These are phyloP conservation scores for Trissolcus basalis DNA, from an alignment of 1,140 invertebrate genomes.

Conservation along the genomic window DNA sequence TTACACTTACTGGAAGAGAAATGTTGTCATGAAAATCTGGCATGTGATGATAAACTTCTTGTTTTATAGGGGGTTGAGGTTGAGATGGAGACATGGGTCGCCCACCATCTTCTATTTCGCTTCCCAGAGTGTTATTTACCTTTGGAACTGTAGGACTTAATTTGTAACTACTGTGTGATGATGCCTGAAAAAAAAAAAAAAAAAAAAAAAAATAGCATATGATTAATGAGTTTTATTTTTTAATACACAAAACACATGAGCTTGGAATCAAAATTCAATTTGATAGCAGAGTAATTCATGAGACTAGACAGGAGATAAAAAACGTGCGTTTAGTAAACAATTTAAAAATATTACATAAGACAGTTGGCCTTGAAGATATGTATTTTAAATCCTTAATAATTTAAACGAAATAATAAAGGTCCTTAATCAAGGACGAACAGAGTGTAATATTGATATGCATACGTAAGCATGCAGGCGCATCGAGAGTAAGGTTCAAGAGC, in stretches of 20 bases:
- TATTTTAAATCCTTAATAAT: too few species aligned
- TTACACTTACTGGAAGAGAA: slow-evolving; percentile 73
- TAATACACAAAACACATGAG: background rate
- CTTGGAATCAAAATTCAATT: too few species aligned
- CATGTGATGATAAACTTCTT: slow-evolving; percentile 78
- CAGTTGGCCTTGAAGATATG: too few species aligned
- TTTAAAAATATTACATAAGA: too few species aligned
- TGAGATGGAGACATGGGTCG: slow-evolving; percentile 78
- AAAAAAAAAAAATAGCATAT: slow-evolving; percentile 17
- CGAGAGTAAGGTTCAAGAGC: slow-evolving; percentile 42
- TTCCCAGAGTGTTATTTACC: slow-evolving; percentile 79
- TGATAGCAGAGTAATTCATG: too few species aligned
- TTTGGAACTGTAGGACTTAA: slow-evolving; percentile 80
- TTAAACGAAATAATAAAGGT: too few species aligned
- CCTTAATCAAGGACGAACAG: slow-evolving; percentile 1
- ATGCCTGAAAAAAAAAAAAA: slow-evolving; percentile 76
- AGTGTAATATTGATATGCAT: slow-evolving; percentile 5
- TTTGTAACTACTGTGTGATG: slow-evolving; percentile 80
- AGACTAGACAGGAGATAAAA: too few species aligned
- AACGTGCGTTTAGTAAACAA: too few species aligned
- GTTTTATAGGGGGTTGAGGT: slow-evolving; percentile 79
- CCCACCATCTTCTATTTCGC: slow-evolving; percentile 78
- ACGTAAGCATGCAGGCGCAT: slow-evolving; percentile 2
- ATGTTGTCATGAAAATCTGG: slow-evolving; percentile 76
- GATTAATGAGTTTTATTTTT: background rate